Base-by-base conservation (phyloP, 2,888 invertebrate genomes). In the Agriopis marginaria region DNA sequence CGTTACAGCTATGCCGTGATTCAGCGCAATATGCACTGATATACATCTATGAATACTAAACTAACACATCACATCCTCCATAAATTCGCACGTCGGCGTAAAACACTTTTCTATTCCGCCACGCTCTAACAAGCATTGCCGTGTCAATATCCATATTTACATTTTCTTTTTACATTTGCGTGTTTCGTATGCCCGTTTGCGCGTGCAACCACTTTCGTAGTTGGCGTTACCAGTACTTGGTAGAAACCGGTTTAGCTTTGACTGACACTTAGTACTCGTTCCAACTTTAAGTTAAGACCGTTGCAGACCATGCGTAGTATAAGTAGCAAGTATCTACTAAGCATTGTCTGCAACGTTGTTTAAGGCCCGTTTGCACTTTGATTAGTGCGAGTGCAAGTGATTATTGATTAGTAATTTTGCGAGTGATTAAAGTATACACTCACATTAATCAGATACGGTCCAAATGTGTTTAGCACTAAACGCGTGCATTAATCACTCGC, bases 131-230 rank as follows among this genome's bases (percentile, higher is more conserved):
- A 51, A 68, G 44, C 58, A 51, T 68, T 72, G 68, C 69, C 66
- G 63, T 70, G 69, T 74, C 74, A 70, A 74, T 75, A 70, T 71
- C 63, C 66, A 69, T 72, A 74, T 72, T 74, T 71, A 68, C 71
- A 71, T 72, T 75, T 70, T 72, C 71, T 66, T 71, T 72, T 75
- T 70, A 66, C 54, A 63, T 70, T 70, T 40, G 69, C 75, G 71
- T 75, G 73, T 66, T 56, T 63, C 56, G 51, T 69, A 32, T 23
- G 12, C 12, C 4, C 50, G 42, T 32, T 6, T 49, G 10, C 50
- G 50, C 23, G 17, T 68, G 69, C 71, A 66, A 47, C 47, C 58
- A 47, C 65, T 70, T 70, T 70, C 66, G 65, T 67, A 56, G 64
- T 66, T 63, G 69, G 45, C 55, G 66, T 71, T 59, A 63, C 70